Evolutionary conservation across 2,113 vertebrate genomes (phyloP).

Genomic region (Excalfactoria chinensis): DNA sequence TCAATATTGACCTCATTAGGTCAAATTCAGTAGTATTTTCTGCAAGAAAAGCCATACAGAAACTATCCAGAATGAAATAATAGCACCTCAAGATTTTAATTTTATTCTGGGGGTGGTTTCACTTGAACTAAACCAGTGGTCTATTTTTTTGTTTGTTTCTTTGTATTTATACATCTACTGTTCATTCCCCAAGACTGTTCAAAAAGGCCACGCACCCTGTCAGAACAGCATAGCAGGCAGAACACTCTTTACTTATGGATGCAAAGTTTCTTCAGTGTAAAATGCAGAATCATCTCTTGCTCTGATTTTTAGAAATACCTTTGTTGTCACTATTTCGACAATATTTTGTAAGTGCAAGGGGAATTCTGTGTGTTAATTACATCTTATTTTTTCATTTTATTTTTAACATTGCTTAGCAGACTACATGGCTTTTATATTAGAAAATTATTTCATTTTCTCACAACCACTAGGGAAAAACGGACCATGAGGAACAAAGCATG

Average conservation of each 20-base stretch:
- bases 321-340: not conserved
- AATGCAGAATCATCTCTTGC: not conserved
- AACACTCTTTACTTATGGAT: not conserved
- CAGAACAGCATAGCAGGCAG: not conserved
- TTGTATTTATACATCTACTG: not conserved
- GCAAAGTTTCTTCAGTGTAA: not conserved
- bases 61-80: not conserved
- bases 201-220: not conserved
- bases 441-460: not conserved
- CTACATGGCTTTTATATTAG: not conserved
- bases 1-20: not conserved
- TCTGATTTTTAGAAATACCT: not conserved
- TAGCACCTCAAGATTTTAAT: not conserved
- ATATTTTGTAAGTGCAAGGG: not conserved
- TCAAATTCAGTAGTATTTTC: not conserved
- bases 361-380: slow-evolving; percentile 41
- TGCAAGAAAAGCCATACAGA: not conserved
- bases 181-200: not conserved
- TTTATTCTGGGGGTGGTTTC: not conserved
- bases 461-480: not conserved
- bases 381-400: not conserved
- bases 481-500: not conserved
- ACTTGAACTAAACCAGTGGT: not conserved
- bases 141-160: not conserved
- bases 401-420: not conserved